Evolutionary conservation across 2,797 vertebrate species (phyloP).

Genomic region (Pteropus rufus): DNA sequence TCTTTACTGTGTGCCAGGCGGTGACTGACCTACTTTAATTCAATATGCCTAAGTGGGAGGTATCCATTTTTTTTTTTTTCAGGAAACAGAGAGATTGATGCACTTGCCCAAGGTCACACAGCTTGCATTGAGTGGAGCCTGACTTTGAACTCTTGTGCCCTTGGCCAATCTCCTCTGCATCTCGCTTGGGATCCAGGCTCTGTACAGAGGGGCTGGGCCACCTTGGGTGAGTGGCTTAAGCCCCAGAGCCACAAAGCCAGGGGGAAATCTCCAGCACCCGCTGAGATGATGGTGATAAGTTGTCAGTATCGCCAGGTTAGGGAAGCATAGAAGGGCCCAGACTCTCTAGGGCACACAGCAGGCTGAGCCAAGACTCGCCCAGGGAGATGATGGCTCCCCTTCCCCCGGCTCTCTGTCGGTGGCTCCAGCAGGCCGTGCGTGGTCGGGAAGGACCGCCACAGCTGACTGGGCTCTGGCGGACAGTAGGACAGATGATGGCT

Average conservation of each 20-base stretch:
- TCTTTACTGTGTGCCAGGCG: not conserved
- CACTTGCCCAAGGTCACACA: slow-evolving; percentile 8
- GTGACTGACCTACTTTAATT: not conserved
- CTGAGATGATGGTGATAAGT: no score
- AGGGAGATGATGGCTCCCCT: not conserved
- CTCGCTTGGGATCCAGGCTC: not conserved
- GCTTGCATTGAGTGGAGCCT: not conserved
- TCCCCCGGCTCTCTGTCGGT: not conserved
- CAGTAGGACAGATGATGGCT: slow-evolving; percentile 27
- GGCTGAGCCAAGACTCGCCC: not conserved
- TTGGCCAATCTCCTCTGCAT: not conserved
- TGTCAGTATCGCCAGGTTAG: no score
- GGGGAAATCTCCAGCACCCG: not conserved
- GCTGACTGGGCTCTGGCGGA: not conserved
- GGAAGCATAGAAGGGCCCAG: not conserved
- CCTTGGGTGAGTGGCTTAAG: not conserved
- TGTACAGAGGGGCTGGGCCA: no score
- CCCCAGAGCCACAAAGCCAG: not conserved
- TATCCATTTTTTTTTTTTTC: not conserved
- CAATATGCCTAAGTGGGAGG: not conserved
- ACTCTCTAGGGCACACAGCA: not conserved
- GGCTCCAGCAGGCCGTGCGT: not conserved
- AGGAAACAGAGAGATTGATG: slow-evolving; percentile 34
- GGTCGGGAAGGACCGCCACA: not conserved
- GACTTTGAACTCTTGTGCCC: not conserved